Evolutionary conservation across 2,888 invertebrate species (phyloP), one percentile per base, ranked within the genome.

Genomic region (Drosophila barbarae): DNA sequence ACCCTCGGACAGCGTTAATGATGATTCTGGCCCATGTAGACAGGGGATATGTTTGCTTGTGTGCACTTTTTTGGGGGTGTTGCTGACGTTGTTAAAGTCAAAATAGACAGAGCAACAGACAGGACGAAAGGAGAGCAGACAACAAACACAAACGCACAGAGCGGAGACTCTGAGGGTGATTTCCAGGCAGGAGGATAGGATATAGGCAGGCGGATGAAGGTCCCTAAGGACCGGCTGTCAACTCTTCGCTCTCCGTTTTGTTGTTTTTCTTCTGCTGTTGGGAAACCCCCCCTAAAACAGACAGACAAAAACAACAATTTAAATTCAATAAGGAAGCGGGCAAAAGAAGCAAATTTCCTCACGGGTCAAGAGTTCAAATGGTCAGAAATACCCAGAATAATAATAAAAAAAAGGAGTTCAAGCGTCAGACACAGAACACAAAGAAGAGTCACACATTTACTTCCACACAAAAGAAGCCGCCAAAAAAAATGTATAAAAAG

Each of bases 61-160:
- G 56, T 71, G 52, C 49, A 47, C 15, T 60, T 55, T 55, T 77
- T 64, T 49, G 70, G 76, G 85, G 84, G 82, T 85, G 86, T 77
- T 81, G 73, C 84, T 74, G 84, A 74, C 63, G 84, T 72, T 79
- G 86, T 84, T 84, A 79, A 84, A 85, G 79, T 84, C 82, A 79
- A 81, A 79, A 75, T 73, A 75, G 71, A 77, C 70, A 69, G 70
- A 30, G 57, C 63, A 50, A 68, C 60, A 68, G 58, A 65, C 79
- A 61, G 59, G 49, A 53, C 38, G 34, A 34, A 63, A 52, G 23
- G 41, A 74, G 74, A 55, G 53, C 57, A 55, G 46, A 73, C 51
- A 41, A 13, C 13, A 26, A 26, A 13, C 21, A 13, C 50, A 57
- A 35, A 50, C 28, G 41, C 18, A 47, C 60, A 63, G n/a, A n/a